Conservation (phyloP, 2,113 vertebrate species). For the Pelecanus crispus region DNA sequence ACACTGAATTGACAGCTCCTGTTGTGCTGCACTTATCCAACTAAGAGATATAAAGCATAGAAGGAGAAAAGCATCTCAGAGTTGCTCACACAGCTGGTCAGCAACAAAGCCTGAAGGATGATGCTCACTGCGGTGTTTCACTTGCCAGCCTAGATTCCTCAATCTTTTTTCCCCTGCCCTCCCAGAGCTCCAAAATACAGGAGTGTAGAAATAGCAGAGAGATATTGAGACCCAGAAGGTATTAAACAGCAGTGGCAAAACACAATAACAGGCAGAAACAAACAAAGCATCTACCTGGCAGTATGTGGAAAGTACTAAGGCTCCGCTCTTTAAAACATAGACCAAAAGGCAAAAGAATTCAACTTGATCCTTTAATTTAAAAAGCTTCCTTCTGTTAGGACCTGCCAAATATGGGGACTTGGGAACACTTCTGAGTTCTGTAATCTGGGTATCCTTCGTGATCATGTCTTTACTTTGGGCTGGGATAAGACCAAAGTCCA, state of each 20-base stretch:
- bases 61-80: neutral
- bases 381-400: neutral
- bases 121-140: neutral
- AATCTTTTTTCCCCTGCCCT: neutral
- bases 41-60: neutral
- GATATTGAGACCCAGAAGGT: neutral
- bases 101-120: neutral
- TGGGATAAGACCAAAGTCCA: neutral
- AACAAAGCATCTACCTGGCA: neutral
- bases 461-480: rapidly evolving
- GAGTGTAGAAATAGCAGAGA: neutral
- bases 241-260: neutral
- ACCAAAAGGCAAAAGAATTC: neutral
- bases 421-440: neutral
- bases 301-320: neutral
- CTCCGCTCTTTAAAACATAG: neutral
- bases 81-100: neutral
- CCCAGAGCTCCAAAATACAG: neutral
- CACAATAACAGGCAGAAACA: neutral
- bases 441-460: neutral
- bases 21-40: neutral
- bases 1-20: neutral
- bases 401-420: neutral
- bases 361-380: neutral
- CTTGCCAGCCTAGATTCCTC: neutral